Evolutionary conservation across 2,113 vertebrate genomes (phyloP), one percentile per base, ranked within the genome.

Genomic region (Peromyscus polionotus): DNA sequence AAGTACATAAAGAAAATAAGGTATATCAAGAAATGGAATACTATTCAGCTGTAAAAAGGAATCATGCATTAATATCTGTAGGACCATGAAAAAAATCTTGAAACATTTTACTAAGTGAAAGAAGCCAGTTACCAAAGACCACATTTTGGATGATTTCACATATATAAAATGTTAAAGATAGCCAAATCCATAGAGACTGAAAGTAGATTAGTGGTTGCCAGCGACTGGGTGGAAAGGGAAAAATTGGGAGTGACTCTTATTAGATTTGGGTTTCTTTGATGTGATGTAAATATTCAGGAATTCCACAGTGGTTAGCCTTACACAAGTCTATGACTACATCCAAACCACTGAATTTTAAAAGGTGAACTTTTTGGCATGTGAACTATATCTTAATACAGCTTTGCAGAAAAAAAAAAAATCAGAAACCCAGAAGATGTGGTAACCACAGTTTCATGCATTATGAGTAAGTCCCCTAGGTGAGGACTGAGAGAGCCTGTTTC

Each of bases 281-380:
- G 45, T 96, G 94, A 96, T 81, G 59, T 93, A 94, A 94, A 95
- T 76, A 10, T 85, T 94, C n/a, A 95, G 70, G 59, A 96, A 95
- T 97, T 88, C 92, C 42, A 84, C 45, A 90, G 36, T 95, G 75
- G 48, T 92, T 84, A 95, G 48, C 36, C 36, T 90, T 88, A 59
- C 63, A 88, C 51, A 96, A 93, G 33, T 84, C 57, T 83, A 36
- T 61, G 76, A 95, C 61, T 42, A 57, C 20, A 59, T 70, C 63
- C 63, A 61, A 94, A 81, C 36, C 51, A 93, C 45, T 45, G 7
- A 84, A 84, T 48, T 91, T 39, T n/a, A 84, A 94, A 83, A 95
- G 90, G 90, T 96, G 42, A 84, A 84, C 63, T 94, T 92, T 42
- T 84, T 70, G 39, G 20, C 11, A 48, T 84, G 3, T 54, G 54